phyloP scores from a whole-genome alignment of 2,113 vertebrate genomes.

The Rhinolophus ferrumequinum region DNA sequence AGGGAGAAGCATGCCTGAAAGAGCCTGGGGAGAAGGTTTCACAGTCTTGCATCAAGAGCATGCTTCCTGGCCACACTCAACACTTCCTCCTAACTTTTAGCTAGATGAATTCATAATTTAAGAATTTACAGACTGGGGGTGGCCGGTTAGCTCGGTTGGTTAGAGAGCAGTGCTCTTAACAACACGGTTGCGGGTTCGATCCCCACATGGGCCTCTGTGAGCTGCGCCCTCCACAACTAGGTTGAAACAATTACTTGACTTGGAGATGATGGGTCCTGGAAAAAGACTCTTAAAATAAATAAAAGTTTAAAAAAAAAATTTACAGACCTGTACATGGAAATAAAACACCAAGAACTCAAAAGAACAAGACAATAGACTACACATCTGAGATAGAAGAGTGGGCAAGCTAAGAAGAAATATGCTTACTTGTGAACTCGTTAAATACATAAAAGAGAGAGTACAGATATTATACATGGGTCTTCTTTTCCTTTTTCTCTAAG shows the following conservation, averaged over 20 bases:
- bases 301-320: too few relatives aligned
- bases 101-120: not conserved
- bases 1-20: not conserved
- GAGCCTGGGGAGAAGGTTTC: not conserved
- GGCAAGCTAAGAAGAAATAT: not conserved
- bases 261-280: too few relatives aligned
- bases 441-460: not conserved
- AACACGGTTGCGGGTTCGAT: too few relatives aligned
- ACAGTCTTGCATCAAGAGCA: not conserved
- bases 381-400: not conserved
- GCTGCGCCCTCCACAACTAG: too few relatives aligned
- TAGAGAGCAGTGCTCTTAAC: too few relatives aligned
- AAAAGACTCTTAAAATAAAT: too few relatives aligned
- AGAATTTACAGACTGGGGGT: not conserved
- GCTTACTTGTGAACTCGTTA: not conserved
- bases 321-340: not conserved
- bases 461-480: not conserved
- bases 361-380: not conserved
- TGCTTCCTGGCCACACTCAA: not conserved
- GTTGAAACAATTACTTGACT: too few relatives aligned
- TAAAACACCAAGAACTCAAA: conserved; percentile 22
- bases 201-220: too few relatives aligned
- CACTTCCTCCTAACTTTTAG: not conserved
- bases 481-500: not conserved
- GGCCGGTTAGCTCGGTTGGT: too few relatives aligned